Evolutionary conservation across 53 echinoderm and acorn worm genomes (phyloP), one percentile per base, ranked within the genome.

Genomic region (Paelopatides confundens): DNA sequence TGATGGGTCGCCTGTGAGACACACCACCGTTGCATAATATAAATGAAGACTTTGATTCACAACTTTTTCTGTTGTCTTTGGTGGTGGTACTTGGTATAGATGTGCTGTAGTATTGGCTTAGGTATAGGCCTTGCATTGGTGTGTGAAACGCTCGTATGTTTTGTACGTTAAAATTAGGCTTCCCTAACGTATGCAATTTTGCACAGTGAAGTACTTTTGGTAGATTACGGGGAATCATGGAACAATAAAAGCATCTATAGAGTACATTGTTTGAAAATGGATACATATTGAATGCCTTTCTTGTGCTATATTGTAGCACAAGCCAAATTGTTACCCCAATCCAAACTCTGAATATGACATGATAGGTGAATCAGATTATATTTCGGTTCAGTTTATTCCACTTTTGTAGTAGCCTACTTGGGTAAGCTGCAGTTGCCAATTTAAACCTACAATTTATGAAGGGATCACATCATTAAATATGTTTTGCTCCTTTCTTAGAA

Each of bases 131-230:
- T 29, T 63, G 63, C 7, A 63, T 17, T 23, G 9, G 12, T 63
- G 29, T 4, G 52, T 12, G 17, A 1, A 71, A 36, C 38, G 3
- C 33, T 11, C 74, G 40, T 18, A 71, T n/a, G 31, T 39, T 34
- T 13, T 66, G 35, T 23, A 71, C 74, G 74, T 71, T 71, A 71
- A 43, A 35, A 35, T 36, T 71, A 71, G 74, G 77, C 48, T 77
- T 77, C 77, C 77, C 4, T 49, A 49, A 49, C 31, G 47, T 77
- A 48, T n/a, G 15, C 49, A 77, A 6, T 5, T 48, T 77, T 48
- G 51, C 17, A 77, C 50, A 50, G 28, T 49, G 50, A 77, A 48
- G 28, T 21, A 21, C 58, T n/a, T 58, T 58, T 21, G 58, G 24
- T 58, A 23, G 24, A 58, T 23, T n/a, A 58, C 21, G 24, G n/a